Conservation (phyloP, 2,113 vertebrate genomes). For the Cephalophus harveyi region DNA sequence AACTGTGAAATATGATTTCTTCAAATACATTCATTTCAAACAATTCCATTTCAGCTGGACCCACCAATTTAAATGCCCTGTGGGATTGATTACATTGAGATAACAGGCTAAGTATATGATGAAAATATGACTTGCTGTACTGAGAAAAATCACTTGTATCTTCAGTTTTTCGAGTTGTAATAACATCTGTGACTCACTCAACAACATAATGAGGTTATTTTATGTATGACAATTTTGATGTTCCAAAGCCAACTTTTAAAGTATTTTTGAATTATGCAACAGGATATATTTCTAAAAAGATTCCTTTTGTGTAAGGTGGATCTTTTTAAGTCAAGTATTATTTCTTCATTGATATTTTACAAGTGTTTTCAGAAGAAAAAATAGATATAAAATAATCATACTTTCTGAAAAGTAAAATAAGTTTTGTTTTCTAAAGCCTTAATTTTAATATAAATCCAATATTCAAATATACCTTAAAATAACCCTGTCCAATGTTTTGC, state of each 20-base stretch:
- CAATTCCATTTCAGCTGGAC: neutral
- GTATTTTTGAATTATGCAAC: slow-evolving; percentile 8
- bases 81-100: neutral
- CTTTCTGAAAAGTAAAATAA: neutral
- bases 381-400: neutral
- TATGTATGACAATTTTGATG: neutral
- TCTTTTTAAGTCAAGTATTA: slow-evolving; percentile 28
- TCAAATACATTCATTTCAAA: neutral
- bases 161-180: neutral
- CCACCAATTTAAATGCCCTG: neutral
- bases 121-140: neutral
- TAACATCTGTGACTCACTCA: slow-evolving; percentile 4
- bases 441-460: neutral
- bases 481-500: neutral
- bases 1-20: neutral
- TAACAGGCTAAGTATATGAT: neutral
- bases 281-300: neutral
- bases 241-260: neutral
- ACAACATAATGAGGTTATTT: neutral
- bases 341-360: neutral
- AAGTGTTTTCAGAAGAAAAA: neutral
- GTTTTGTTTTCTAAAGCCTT: neutral
- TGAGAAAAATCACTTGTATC: neutral
- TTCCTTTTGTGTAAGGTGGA: neutral
- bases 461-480: neutral